Evolutionary conservation across 2,797 vertebrate genomes (phyloP).

Genomic region (Phoebastria nigripes): DNA sequence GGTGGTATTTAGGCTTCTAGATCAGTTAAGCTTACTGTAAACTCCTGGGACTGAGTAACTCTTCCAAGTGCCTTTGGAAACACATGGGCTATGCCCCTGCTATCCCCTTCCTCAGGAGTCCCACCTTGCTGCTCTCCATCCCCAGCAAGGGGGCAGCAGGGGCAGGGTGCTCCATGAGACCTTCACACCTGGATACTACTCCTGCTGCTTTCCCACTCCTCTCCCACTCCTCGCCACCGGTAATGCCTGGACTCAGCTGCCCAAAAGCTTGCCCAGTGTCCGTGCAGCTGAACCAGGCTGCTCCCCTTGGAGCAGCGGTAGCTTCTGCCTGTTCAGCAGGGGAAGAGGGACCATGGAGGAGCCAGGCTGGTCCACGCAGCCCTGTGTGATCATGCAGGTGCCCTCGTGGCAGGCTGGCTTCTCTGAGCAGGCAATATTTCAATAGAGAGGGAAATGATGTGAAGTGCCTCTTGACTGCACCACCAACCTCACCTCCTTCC

Average conservation of each 20-base stretch:
- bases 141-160: not conserved
- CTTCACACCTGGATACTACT: not conserved
- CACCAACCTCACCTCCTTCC: not conserved
- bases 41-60: not conserved
- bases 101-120: not conserved
- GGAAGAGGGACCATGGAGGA: not conserved
- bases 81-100: not conserved
- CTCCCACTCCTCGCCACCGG: not conserved
- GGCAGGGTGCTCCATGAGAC: not conserved
- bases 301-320: not conserved
- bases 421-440: not conserved
- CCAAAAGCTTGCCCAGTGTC: not conserved
- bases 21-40: not conserved
- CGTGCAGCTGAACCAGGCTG: not conserved
- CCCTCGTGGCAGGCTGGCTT: not conserved
- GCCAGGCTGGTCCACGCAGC: fast-evolving
- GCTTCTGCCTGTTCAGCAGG: not conserved
- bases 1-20: not conserved
- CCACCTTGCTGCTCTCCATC: not conserved
- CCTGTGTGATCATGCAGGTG: not conserved
- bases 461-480: not conserved
- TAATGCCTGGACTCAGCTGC: not conserved
- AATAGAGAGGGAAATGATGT: not conserved
- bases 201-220: not conserved
- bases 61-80: not conserved